Evolutionary conservation across 2,113 vertebrate species (phyloP), one percentile per base, ranked within the genome.

Genomic region (Cinclus cinclus): DNA sequence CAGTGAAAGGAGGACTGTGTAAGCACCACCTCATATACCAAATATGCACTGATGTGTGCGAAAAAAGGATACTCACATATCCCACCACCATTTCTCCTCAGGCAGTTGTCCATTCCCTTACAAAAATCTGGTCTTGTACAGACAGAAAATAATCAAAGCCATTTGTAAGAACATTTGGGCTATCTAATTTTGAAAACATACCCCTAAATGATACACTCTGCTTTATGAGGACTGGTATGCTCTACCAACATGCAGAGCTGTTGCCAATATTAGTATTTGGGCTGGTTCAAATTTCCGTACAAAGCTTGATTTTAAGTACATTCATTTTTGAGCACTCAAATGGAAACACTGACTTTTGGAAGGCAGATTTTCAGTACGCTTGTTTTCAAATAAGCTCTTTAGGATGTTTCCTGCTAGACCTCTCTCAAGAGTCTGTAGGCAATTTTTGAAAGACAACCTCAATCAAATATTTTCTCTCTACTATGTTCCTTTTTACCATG

Each of bases 1-100:
- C 86, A 92, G 86, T 67, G 76, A 94, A 93, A 93, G 75, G 67
- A 89, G 94, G 92, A 90, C 86, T 81, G 64, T 96, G 86, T 75
- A 94, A 96, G 92, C 80, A 86, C 83, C 92, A 95, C 92, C 92
- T 97, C 96, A 96, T 94, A 92, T 89, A 87, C 86, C 86, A 97
- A 96, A 83, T 94, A 96, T 96, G 95, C 91, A 95, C 87, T 94
- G 89, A 92, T 93, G 89, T 92, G 91, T 96, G 83, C 0, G 28
- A 82, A 95, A 95, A 97, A 95, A 95, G 81, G 91, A 95, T 94
- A 94, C 74, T 92, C 69, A 64, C 7, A 30, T 75, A 67, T 37
- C 77, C 87, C 58, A 79, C 65, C 69, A 84, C 87, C 74, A 82
- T 79, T 95, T 89, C 74, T 95, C 89, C 91, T 96, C 83, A 89